A percentile compares a stretch with the other conserved stretches of the same genome.
Evolutionary conservation across 2,888 invertebrate genomes (phyloP).

Genomic region (Cheilosia variabilis): DNA sequence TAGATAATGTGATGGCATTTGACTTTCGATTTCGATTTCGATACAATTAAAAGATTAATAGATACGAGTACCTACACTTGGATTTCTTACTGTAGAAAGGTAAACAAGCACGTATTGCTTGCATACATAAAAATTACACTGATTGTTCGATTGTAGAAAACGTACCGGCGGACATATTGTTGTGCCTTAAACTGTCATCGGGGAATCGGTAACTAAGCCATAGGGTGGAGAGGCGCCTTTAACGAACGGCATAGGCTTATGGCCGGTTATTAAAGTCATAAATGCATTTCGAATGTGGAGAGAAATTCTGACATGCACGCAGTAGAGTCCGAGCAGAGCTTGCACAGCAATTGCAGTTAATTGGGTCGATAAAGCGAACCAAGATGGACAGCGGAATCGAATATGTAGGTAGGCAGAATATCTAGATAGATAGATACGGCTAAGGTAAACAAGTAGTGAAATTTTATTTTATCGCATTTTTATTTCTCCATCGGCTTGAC

Average conservation of each 20-base stretch:
- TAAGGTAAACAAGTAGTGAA: conserved; percentile 62
- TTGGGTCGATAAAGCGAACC: conserved; percentile 63
- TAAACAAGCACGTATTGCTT: conserved; percentile 42
- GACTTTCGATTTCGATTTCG: conserved; percentile 70
- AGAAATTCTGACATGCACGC: conserved; percentile 61
- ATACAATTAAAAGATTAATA: conserved; percentile 22
- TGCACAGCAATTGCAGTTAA: conserved; percentile 42
- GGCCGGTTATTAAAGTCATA: conserved; percentile 42
- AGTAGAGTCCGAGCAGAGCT: conserved; percentile 1
- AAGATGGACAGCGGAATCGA: conserved; percentile 38
- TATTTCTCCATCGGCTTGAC: conserved; percentile 25
- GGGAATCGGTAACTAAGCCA: conserved; percentile 19
- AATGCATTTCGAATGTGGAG: conserved; percentile 15
- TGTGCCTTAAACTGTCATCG: neutral
- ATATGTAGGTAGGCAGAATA: conserved; percentile 27
- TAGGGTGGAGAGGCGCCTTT: conserved; percentile 1
- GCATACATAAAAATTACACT: conserved; percentile 28
- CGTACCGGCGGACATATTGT: neutral
- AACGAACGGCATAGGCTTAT: conserved; percentile 8
- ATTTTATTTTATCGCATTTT: conserved; percentile 47
- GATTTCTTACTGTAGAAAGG: conserved; percentile 4
- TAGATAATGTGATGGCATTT: conserved; percentile 48
- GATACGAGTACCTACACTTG: neutral
- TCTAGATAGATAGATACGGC: conserved; percentile 14
- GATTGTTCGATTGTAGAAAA: conserved; percentile 31